Evolutionary conservation across 2,113 vertebrate genomes (phyloP).

Genomic region (Hippolais icterina): DNA sequence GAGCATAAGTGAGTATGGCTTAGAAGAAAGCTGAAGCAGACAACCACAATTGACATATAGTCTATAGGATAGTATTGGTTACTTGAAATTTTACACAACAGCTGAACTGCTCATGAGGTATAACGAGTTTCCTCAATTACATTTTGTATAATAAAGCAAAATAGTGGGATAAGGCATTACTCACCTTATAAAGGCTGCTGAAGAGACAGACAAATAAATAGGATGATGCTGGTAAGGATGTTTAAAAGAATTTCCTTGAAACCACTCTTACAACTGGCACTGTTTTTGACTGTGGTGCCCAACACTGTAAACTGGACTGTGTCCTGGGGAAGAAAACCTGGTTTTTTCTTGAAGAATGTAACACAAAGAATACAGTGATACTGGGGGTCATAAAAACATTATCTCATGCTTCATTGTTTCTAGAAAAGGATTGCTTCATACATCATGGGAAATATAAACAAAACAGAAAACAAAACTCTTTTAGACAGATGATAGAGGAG

Average conservation of each 20-base stretch:
- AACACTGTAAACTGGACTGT: neutral
- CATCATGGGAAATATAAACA: slow-evolving; percentile 15
- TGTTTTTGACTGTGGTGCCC: neutral
- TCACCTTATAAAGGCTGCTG: neutral
- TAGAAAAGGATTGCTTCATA: slow-evolving; percentile 25
- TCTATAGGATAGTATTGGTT: neutral
- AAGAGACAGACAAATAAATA: neutral
- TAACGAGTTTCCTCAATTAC: neutral
- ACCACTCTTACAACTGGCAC: neutral
- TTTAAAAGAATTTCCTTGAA: neutral
- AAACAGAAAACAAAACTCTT: slow-evolving; percentile 30
- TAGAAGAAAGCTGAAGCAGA: neutral
- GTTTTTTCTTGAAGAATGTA: neutral
- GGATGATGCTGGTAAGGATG: neutral
- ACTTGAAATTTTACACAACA: neutral
- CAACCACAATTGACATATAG: neutral
- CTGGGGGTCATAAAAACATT: slow-evolving; percentile 22
- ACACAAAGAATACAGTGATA: slow-evolving; percentile 47
- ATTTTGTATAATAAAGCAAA: neutral
- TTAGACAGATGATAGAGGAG: neutral
- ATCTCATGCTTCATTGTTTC: slow-evolving; percentile 51
- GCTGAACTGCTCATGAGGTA: neutral
- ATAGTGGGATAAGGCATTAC: neutral
- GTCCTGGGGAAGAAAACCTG: neutral
- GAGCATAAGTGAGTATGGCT: neutral